Evolutionary conservation across 2,888 invertebrate species (phyloP).

Genomic region (Taenaris catops): DNA sequence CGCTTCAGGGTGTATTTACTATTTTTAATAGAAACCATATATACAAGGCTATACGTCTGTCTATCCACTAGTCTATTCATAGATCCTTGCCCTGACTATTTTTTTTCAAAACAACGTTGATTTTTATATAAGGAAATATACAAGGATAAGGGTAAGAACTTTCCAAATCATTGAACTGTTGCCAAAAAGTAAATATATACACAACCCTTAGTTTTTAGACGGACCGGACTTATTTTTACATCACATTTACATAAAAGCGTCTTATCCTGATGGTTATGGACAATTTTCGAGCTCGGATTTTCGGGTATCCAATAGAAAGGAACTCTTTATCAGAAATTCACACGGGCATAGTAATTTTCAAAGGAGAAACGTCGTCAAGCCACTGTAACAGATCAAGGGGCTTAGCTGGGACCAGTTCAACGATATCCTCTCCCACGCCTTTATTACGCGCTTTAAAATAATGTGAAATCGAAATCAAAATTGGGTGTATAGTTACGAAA

Average conservation of each 20-base stretch:
- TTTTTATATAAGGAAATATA: too few species aligned
- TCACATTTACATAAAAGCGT: conserved; percentile 16
- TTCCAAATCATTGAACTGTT: too few species aligned
- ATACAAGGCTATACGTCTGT: too few species aligned
- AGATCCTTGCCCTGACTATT: too few species aligned
- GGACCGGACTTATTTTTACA: conserved; percentile 11
- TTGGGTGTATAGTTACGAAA: conserved; percentile 11
- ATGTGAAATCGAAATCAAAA: conserved; percentile 7
- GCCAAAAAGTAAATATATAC: too few species aligned
- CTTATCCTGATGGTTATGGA: conserved; percentile 18
- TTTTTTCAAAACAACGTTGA: too few species aligned
- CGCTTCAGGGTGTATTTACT: too few species aligned
- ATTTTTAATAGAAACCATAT: too few species aligned
- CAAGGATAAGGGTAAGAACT: too few species aligned
- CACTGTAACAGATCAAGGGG: conserved; percentile 30
- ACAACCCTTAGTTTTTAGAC: conserved; percentile 2
- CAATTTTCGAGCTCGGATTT: conserved; percentile 17
- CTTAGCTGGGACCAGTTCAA: conserved; percentile 29
- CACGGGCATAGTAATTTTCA: conserved; percentile 18
- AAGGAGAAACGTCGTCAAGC: conserved; percentile 22
- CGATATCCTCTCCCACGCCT: conserved; percentile 26
- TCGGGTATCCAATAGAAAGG: conserved; percentile 17
- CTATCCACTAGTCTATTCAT: too few species aligned
- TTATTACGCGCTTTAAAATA: conserved; percentile 26
- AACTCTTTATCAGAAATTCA: conserved; percentile 19